A percentile compares a stretch with the other conserved stretches of the same genome.
phyloP scores from a whole-genome alignment of 2,888 invertebrate species.

The Eugnorisma glareosa region DNA sequence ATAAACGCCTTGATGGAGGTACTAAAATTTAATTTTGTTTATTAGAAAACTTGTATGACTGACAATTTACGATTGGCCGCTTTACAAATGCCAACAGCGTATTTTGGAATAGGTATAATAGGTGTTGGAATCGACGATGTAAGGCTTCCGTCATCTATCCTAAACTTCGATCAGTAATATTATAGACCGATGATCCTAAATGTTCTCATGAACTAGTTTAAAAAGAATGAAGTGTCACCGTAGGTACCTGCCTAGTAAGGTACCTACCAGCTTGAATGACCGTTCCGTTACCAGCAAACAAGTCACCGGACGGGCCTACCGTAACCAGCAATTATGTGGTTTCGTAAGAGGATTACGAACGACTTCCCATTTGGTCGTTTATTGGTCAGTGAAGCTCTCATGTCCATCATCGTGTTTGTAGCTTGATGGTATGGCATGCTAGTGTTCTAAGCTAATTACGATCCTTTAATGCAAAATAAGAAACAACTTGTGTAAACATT shows the following conservation, averaged over 20 bases:
- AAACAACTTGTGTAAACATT: background rate
- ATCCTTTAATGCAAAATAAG: background rate
- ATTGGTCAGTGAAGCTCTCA: background rate
- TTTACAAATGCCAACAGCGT: background rate
- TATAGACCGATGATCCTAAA: no score
- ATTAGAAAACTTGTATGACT: background rate
- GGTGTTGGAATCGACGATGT: background rate
- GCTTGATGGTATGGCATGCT: background rate
- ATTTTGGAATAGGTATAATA: background rate
- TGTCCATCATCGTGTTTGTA: background rate
- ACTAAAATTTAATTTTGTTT: background rate
- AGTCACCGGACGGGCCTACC: background rate
- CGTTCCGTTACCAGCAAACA: background rate
- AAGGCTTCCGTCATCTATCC: background rate
- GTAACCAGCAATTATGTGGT: conserved; percentile 14
- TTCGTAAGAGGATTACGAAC: conserved; percentile 17
- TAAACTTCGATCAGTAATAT: no score
- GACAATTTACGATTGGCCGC: background rate
- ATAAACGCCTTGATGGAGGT: background rate
- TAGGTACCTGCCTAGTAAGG: background rate
- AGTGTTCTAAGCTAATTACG: background rate
- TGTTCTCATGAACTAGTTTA: background rate
- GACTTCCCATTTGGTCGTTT: conserved; percentile 16
- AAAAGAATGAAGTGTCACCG: background rate
- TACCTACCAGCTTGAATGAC: no score